Evolutionary conservation across 2,113 vertebrate genomes (phyloP), one percentile per base, ranked within the genome.

Genomic region (Phalacrocorax brasilianus): DNA sequence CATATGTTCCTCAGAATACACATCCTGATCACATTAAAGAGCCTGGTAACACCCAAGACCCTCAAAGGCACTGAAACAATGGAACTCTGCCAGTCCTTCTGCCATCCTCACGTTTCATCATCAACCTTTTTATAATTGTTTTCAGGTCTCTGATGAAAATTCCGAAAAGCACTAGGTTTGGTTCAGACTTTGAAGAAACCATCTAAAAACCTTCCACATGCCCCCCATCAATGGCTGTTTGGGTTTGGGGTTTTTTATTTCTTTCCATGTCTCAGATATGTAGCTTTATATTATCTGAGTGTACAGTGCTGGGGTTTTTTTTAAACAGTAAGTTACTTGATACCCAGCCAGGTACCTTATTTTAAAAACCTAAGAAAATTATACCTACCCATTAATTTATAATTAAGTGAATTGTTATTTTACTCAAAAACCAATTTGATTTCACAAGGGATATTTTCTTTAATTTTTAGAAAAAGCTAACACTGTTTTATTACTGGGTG

Each of bases 1-100:
- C 47, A 5, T 32, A 35, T 13, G 47, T 19, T 50, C 40, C 24
- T 65, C 3, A 0, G 3, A 11, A 32, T 47, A 26, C 28, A 18
- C 7, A 40, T 4, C 35, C 47, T 42, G 35, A 77, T 44, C 22
- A 55, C 23, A 56, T 30, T 47, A n/a, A 91, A 65, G 44, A 75
- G 24, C 17, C 30, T 0, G 0, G n/a, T 70, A 42, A 45, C 27
- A 66, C 11, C 42, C 33, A 74, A 44, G 56, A 45, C 22, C 12
- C 58, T 40, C 74, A 75, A 82, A 85, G 52, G 30, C 66, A 79
- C 42, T 26, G 21, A 83, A 68, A 85, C 30, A 58, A 56, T 4
- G 6, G 27, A 68, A 67, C 88, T 24, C 45, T 73, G 45, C 22
- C 66, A 44, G 28, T 23, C 38, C 52, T 91, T 78, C 71, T 61